Evolutionary conservation across 2,888 invertebrate genomes (phyloP).

Genomic region (Psococerastis gibbosa): DNA sequence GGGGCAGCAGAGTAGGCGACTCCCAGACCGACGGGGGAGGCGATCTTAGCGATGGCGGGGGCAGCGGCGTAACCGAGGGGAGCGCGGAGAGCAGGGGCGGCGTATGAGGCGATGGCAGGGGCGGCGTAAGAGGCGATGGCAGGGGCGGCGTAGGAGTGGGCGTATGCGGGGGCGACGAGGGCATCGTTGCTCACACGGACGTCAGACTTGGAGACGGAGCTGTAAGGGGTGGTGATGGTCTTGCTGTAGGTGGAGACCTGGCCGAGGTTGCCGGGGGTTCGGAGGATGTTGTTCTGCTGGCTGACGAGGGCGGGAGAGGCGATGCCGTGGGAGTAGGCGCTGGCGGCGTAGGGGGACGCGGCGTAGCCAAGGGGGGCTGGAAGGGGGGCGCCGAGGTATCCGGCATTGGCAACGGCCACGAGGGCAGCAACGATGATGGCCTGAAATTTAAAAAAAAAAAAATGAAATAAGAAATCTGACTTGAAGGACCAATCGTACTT

Average conservation of each 20-base stretch:
- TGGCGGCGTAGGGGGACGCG: no score
- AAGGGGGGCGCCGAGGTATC: conserved; percentile 19
- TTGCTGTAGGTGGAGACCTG: conserved; percentile 47
- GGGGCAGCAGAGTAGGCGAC: conserved; percentile 40
- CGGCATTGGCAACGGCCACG: conserved; percentile 22
- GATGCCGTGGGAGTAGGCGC: conserved; percentile 31
- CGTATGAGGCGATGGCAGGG: conserved; percentile 14
- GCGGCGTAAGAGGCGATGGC: conserved; percentile 15
- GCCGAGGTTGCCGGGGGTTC: conserved; percentile 45
- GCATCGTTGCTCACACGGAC: conserved; percentile 38
- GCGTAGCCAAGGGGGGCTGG: conserved; percentile 25
- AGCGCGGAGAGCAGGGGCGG: conserved; percentile 17
- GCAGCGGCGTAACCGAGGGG: no score
- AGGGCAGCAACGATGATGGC: conserved; percentile 21
- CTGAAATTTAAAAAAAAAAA: conserved; percentile 17
- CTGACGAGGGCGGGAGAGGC: conserved; percentile 30
- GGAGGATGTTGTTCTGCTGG: conserved; percentile 38
- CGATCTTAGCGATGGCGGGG: conserved; percentile 18
- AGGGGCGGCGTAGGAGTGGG: conserved; percentile 18
- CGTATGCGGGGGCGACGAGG: conserved; percentile 18
- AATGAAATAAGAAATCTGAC: no score
- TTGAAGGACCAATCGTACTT: no score
- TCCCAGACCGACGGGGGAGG: conserved; percentile 33
- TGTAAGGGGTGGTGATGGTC: conserved; percentile 51
- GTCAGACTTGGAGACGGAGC: conserved; percentile 49